phyloP scores from a whole-genome alignment of 2,888 invertebrate genomes.

The Dendrolimus pini region DNA sequence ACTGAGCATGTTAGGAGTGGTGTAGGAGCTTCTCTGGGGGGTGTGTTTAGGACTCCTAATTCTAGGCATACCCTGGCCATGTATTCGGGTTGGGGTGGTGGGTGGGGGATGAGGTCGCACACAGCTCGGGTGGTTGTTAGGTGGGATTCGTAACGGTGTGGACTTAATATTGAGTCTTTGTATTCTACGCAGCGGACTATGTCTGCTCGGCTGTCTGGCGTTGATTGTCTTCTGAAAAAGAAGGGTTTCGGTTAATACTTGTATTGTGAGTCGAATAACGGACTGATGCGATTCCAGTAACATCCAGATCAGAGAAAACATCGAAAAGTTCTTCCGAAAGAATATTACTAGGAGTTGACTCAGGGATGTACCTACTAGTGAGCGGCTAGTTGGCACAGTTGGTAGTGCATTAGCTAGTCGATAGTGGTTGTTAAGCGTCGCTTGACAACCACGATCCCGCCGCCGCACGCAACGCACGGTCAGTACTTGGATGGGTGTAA shows the following conservation, averaged over 20 bases:
- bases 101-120: slow-evolving; percentile 60
- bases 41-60: slow-evolving; percentile 53
- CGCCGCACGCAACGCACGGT: too few species aligned
- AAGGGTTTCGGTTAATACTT: not conserved
- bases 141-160: slow-evolving; percentile 34
- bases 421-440: too few species aligned
- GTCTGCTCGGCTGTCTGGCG: slow-evolving; percentile 60
- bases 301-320: too few species aligned
- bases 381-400: too few species aligned
- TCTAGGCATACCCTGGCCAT: slow-evolving; percentile 75
- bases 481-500: too few species aligned
- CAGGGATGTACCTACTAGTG: too few species aligned
- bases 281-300: too few species aligned
- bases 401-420: too few species aligned
- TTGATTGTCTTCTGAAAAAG: not conserved
- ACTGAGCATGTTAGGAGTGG: slow-evolving; percentile 49
- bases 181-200: slow-evolving; percentile 69
- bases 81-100: slow-evolving; percentile 35
- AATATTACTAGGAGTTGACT: too few species aligned
- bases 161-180: slow-evolving; percentile 41
- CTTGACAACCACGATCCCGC: too few species aligned
- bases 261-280: too few species aligned
- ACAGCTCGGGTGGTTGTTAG: slow-evolving; percentile 38
- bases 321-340: too few species aligned
- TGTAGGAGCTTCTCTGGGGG: slow-evolving; percentile 29